Base-by-base conservation (phyloP, 2,888 invertebrate genomes). In the Papilio gigon region DNA sequence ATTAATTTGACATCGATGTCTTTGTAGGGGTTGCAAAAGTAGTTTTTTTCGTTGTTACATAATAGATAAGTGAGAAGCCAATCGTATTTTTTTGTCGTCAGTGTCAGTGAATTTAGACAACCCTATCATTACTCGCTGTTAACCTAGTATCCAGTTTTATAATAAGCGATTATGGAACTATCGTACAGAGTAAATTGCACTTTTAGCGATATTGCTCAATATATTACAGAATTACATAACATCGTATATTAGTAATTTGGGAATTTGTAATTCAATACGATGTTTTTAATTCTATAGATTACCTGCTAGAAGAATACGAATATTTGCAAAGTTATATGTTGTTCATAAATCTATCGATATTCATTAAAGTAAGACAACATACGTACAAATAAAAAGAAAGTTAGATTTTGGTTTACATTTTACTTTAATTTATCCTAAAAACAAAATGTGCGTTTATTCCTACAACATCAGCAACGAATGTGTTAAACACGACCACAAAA, bases 401-500 rank as follows among this genome's bases (percentile, higher is more conserved):
- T n/a, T n/a, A n/a, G n/a, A n/a, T n/a, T n/a, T n/a, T n/a, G n/a
- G n/a, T n/a, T n/a, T n/a, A n/a, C n/a, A n/a, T n/a, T n/a, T n/a
- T n/a, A n/a, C n/a, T n/a, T n/a, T n/a, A n/a, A n/a, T n/a, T n/a
- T n/a, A n/a, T n/a, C n/a, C n/a, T n/a, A n/a, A n/a, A n/a, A n/a
- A n/a, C n/a, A n/a, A n/a, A n/a, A n/a, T n/a, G n/a, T n/a, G n/a
- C n/a, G n/a, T n/a, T n/a, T n/a, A n/a, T n/a, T n/a, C n/a, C n/a
- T n/a, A 27, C 14, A 47, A 12, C 12, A 47, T 25, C 14, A 14
- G 14, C 12, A 25, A 2, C 22, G 30, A 30, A 53, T 53, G 53
- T 53, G 27, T 30, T 53, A 53, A 53, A 27, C 27, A n/a, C 53
- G 53, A 53, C n/a, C n/a, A 53, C 27, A 53, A 17, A 53, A 53